Percentiles rank a stretch among this genome's conserved stretches.
Conservation (phyloP, 2,888 invertebrate genomes). For the Corbicula japonica region DNA sequence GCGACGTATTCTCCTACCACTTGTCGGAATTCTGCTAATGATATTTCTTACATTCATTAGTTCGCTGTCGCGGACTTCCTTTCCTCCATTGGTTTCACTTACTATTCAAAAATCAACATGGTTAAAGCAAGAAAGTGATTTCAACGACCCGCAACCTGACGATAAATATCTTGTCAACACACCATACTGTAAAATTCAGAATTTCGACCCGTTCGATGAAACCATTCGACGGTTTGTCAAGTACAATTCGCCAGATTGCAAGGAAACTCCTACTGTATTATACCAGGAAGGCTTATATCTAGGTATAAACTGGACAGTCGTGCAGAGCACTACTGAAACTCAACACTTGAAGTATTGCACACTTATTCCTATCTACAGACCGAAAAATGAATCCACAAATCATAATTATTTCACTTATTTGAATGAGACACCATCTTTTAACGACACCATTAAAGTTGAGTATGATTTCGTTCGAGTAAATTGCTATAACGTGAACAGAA, state of each 20-base stretch:
- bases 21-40: no score
- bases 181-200: conserved; percentile 81
- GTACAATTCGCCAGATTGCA: conserved; percentile 69
- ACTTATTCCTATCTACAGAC: conserved; percentile 78
- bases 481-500: conserved; percentile 76
- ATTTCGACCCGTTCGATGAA: conserved; percentile 81
- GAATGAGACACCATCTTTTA: conserved; percentile 59
- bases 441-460: conserved; percentile 52
- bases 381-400: conserved; percentile 56
- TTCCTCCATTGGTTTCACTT: no score
- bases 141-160: no score
- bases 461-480: conserved; percentile 81
- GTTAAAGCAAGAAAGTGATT: no score
- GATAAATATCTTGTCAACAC: conserved; percentile 82
- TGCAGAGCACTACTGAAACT: conserved; percentile 46
- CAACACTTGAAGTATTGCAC: conserved; percentile 79
- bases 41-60: no score
- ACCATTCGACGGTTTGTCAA: conserved; percentile 70
- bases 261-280: conserved; percentile 73
- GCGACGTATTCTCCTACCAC: no score
- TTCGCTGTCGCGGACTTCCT: no score
- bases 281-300: conserved; percentile 71
- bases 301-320: conserved; percentile 62
- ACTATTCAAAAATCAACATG: no score
- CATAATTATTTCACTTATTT: conserved; percentile 63